Conservation (phyloP, 2,888 invertebrate genomes). For the Drosophila kuntzei region DNA sequence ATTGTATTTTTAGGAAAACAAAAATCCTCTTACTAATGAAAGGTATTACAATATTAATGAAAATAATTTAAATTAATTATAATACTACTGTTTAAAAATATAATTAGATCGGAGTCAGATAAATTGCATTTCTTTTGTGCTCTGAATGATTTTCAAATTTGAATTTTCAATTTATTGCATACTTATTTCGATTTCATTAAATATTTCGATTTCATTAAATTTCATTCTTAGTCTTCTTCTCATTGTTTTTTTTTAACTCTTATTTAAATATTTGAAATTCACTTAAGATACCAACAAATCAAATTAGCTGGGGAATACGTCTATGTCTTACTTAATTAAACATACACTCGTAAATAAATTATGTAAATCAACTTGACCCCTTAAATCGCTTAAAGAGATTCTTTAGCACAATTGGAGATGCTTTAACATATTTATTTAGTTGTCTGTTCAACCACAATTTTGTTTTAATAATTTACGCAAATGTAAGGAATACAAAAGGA, state of each 20-base stretch:
- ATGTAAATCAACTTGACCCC: neutral
- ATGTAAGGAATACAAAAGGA: slow-evolving; percentile 50
- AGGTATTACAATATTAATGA: too few species aligned
- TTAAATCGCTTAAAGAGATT: neutral
- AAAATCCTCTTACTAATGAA: too few species aligned
- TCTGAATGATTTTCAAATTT: too few species aligned
- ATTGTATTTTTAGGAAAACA: too few species aligned
- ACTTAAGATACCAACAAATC: neutral
- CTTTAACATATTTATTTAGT: slow-evolving; percentile 26
- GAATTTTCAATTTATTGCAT: too few species aligned
- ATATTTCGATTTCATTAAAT: too few species aligned
- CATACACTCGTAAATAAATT: neutral
- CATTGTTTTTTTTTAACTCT: neutral
- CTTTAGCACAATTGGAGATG: slow-evolving; percentile 14
- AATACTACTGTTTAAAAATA: too few species aligned
- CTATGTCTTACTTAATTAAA: neutral
- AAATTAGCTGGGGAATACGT: neutral
- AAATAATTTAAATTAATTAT: too few species aligned
- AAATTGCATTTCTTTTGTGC: too few species aligned
- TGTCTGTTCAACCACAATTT: slow-evolving; percentile 41
- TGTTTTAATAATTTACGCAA: slow-evolving; percentile 52
- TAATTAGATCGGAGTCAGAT: too few species aligned
- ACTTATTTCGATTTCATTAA: too few species aligned
- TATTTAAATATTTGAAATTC: neutral
- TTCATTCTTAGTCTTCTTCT: too few species aligned